These are phyloP conservation scores for Dasyornis broadbenti DNA, from an alignment of 2,113 vertebrate genomes.

Conservation along the genomic window DNA sequence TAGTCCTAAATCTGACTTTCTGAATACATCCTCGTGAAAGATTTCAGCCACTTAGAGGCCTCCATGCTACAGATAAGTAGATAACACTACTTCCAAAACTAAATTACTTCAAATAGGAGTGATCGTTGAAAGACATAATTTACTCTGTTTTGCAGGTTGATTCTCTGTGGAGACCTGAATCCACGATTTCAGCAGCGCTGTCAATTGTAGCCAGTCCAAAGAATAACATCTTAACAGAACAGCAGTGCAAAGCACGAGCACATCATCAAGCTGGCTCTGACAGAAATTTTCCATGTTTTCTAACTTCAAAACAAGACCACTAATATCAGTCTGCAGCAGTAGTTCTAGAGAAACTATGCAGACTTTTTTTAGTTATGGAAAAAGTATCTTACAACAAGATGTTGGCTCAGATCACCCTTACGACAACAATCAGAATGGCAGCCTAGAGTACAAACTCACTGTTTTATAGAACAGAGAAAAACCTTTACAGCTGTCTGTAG, in stretches of 20 bases:
- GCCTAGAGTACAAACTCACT: not conserved
- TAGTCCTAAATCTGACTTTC: not conserved
- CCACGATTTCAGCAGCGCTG: not conserved
- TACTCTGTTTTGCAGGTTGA: not conserved
- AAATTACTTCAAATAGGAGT: not conserved
- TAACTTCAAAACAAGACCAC: conserved; percentile 43
- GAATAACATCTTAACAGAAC: not conserved
- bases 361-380: not conserved
- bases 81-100: not conserved
- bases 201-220: not conserved
- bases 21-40: not conserved
- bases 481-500: not conserved
- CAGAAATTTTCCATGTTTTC: conserved; percentile 46
- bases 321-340: conserved; percentile 8
- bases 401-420: not conserved
- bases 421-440: conserved; percentile 11
- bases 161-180: not conserved
- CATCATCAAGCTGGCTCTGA: conserved; percentile 15
- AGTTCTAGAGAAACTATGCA: not conserved
- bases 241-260: not conserved
- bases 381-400: conserved; percentile 36
- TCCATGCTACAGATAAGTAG: not conserved
- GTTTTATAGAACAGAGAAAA: not conserved
- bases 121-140: not conserved
- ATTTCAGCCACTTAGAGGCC: not conserved